phyloP scores from a whole-genome alignment of 2,113 vertebrate species.

The Oryctolagus cuniculus region DNA sequence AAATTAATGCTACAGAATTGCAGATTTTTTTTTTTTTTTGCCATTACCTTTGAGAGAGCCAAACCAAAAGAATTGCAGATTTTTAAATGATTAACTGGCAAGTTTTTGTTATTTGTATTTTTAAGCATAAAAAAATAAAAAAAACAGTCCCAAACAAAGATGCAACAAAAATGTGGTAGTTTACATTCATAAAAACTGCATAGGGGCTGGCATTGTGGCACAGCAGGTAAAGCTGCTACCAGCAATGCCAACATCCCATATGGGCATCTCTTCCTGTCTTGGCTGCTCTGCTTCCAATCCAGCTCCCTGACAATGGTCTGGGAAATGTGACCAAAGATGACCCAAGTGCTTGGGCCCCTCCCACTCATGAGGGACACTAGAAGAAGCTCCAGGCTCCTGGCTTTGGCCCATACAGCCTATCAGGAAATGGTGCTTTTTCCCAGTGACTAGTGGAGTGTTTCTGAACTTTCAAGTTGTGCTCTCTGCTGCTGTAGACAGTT shows the following conservation, averaged over 20 bases:
- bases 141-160: background rate
- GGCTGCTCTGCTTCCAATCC: too few species aligned
- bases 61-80: background rate
- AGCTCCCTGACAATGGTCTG: too few species aligned
- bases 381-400: too few species aligned
- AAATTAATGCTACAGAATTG: background rate
- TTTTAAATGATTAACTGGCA: background rate
- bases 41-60: too few species aligned
- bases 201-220: too few species aligned
- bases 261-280: too few species aligned
- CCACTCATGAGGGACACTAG: too few species aligned
- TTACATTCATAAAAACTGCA: background rate
- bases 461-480: background rate
- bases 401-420: background rate
- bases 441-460: background rate
- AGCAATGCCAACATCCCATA: too few species aligned
- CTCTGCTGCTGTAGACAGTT: background rate
- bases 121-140: background rate
- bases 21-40: too few species aligned
- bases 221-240: too few species aligned
- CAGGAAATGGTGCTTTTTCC: background rate
- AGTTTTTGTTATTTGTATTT: background rate
- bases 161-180: background rate
- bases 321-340: too few species aligned
- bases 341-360: too few species aligned